phyloP scores from a whole-genome alignment of 53 echinoderm and acorn worm genomes.

The Hippasteria phrygiana region DNA sequence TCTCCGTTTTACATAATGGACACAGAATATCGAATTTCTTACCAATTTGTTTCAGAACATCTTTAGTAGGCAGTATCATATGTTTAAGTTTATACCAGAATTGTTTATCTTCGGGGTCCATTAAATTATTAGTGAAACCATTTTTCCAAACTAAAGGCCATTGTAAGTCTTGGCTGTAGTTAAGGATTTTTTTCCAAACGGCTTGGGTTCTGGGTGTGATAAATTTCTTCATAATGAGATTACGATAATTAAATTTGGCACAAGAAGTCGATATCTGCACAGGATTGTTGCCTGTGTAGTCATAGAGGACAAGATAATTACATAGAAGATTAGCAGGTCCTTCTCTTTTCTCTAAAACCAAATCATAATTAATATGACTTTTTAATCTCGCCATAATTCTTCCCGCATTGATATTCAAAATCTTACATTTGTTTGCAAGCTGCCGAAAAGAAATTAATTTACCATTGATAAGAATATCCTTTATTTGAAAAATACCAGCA shows the following conservation, averaged over 20 bases:
- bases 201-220: too few species aligned
- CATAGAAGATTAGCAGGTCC: not conserved
- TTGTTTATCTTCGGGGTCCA: too few species aligned
- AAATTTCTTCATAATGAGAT: too few species aligned
- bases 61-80: not conserved
- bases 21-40: too few species aligned
- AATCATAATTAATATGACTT: not conserved
- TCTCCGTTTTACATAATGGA: too few species aligned
- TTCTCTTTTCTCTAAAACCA: not conserved
- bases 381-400: not conserved
- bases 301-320: not conserved
- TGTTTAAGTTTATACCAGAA: too few species aligned
- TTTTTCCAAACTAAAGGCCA: not conserved
- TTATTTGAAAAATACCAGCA: not conserved
- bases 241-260: too few species aligned
- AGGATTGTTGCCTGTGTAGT: not conserved
- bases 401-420: not conserved
- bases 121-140: too few species aligned
- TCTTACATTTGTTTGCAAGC: not conserved
- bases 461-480: constrained; percentile 5
- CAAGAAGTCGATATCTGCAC: not conserved
- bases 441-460: not conserved
- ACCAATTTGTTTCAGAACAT: too few species aligned
- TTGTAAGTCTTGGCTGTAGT: not conserved
- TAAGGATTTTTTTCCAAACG: not conserved